A percentile compares a stretch with the other conserved stretches of the same genome.
Conservation (phyloP, 2,888 invertebrate genomes). For the Cerastis leucographa region DNA sequence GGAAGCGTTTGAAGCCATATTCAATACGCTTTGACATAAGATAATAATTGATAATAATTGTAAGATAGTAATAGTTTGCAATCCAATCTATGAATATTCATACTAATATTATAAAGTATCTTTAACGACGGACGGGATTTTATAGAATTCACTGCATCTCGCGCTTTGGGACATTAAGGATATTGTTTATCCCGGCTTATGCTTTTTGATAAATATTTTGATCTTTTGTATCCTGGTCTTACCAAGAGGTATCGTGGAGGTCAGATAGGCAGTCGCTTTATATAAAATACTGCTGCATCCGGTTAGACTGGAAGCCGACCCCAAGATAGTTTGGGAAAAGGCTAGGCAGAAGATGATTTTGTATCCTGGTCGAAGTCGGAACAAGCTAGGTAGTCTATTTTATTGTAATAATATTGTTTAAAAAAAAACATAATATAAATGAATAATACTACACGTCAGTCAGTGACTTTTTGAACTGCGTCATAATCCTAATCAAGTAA, state of each 20-base stretch:
- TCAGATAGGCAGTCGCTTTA: too few relatives aligned
- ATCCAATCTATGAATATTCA: neutral
- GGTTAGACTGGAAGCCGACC: too few relatives aligned
- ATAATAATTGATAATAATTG: conserved; percentile 26
- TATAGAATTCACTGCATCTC: too few relatives aligned
- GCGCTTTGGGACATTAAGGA: neutral
- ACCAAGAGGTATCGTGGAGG: too few relatives aligned
- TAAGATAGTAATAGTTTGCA: too few relatives aligned
- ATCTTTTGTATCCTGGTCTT: too few relatives aligned
- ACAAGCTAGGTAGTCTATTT: neutral
- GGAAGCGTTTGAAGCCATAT: neutral
- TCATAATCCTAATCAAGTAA: neutral
- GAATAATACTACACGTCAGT: neutral
- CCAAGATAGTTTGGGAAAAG: too few relatives aligned
- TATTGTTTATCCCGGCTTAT: neutral
- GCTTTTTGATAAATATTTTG: neutral
- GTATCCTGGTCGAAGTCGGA: neutral
- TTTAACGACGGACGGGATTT: too few relatives aligned
- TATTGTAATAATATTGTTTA: neutral
- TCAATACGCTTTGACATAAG: conserved; percentile 1
- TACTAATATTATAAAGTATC: neutral
- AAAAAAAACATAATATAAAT: neutral
- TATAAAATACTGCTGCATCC: too few relatives aligned
- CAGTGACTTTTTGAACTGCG: neutral
- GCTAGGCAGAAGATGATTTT: too few relatives aligned